Conservation (phyloP, 2,797 vertebrate species). For the Lacerta bilineata region DNA sequence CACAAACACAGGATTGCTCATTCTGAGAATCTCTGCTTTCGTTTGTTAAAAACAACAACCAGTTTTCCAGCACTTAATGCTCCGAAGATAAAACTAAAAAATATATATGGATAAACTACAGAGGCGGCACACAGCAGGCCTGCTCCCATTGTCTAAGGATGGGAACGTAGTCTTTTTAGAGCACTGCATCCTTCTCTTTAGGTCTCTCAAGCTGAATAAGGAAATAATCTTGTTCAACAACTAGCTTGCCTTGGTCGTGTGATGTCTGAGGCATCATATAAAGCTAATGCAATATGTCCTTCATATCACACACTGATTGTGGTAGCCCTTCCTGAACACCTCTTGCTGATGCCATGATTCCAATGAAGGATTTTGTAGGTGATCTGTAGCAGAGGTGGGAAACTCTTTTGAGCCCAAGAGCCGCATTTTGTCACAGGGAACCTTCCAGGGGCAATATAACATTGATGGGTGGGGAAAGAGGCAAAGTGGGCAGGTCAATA, state of each 20-base stretch:
- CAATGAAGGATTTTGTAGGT: neutral
- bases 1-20: neutral
- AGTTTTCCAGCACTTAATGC: neutral
- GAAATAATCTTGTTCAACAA: neutral
- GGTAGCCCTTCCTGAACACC: neutral
- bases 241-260: neutral
- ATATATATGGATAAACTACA: neutral
- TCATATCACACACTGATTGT: neutral
- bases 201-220: neutral
- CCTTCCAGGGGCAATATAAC: no score
- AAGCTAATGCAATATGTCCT: neutral
- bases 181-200: neutral
- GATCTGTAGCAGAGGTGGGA: no score
- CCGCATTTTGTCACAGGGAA: no score
- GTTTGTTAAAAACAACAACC: slow-evolving; percentile 5
- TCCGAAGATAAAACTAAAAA: neutral
- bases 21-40: neutral
- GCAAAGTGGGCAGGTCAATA: no score
- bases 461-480: no score
- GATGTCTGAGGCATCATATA: neutral
- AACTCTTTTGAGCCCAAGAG: no score
- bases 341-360: neutral
- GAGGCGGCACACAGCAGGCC: no score
- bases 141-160: neutral
- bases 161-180: neutral